Evolutionary conservation across 2,797 vertebrate genomes (phyloP).

Genomic region (Potorous gilbertii): DNA sequence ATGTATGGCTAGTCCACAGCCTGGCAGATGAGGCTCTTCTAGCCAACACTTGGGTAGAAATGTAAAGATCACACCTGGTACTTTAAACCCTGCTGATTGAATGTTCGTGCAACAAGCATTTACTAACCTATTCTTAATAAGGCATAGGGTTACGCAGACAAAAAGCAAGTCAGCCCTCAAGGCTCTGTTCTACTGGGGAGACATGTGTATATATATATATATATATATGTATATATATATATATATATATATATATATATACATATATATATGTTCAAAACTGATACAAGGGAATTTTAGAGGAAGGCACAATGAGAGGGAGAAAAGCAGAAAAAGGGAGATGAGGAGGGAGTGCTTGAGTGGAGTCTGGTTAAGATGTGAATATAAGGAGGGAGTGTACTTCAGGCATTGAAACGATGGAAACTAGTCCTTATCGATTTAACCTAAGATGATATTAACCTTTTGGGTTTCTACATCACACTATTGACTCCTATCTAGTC

Average conservation of each 20-base stretch:
- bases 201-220: too few relatives aligned
- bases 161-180: not conserved
- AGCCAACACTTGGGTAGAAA: too few relatives aligned
- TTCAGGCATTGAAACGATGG: not conserved
- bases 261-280: not conserved
- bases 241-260: too few relatives aligned
- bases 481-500: not conserved
- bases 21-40: too few relatives aligned
- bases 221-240: too few relatives aligned
- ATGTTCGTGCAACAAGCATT: not conserved
- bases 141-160: not conserved
- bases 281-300: not conserved
- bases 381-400: not conserved
- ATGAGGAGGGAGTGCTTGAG: not conserved
- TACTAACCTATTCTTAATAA: not conserved
- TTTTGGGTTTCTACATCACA: not conserved
- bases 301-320: not conserved
- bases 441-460: not conserved
- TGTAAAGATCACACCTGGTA: not conserved
- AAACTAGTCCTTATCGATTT: not conserved
- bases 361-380: not conserved
- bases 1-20: too few relatives aligned
- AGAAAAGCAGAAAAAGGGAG: too few relatives aligned
- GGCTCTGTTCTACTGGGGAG: not conserved
- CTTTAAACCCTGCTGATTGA: not conserved